A percentile compares a stretch with the other conserved stretches of the same genome.
phyloP scores from a whole-genome alignment of 2,797 vertebrate genomes.

The Lepilemur septentrionalis region DNA sequence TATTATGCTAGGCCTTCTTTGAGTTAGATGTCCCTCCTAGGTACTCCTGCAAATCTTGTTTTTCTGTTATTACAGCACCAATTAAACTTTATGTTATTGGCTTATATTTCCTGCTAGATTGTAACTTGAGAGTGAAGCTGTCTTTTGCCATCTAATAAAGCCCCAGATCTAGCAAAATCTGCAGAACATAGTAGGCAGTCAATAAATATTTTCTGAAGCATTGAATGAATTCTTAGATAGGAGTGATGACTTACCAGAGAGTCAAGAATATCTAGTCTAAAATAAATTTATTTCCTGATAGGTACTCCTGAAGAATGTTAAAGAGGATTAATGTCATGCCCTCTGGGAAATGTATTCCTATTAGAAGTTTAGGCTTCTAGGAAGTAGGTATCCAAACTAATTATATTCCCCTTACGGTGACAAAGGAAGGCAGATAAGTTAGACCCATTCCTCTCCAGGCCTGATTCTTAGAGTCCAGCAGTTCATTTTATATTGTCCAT shows the following conservation, averaged over 20 bases:
- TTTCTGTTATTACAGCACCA: neutral
- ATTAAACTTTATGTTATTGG: neutral
- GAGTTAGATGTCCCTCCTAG: neutral
- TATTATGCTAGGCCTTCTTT: neutral
- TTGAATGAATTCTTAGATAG: neutral
- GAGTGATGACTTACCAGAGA: neutral
- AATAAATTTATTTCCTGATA: neutral
- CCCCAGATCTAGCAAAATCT: neutral
- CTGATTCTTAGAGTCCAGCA: neutral
- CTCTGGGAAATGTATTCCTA: neutral
- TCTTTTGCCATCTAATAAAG: neutral
- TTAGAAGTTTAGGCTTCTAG: neutral
- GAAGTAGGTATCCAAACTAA: neutral
- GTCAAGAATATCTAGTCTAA: neutral
- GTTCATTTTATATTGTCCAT: neutral
- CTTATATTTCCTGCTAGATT: neutral
- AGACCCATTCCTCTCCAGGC: neutral
- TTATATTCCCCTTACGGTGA: neutral
- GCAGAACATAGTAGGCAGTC: neutral
- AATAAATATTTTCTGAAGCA: conserved; percentile 1
- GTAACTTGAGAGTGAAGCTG: neutral
- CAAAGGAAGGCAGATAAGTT: neutral
- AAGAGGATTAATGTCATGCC: neutral
- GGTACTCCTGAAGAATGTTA: neutral
- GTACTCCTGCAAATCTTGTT: neutral